Evolutionary conservation across 2,888 invertebrate genomes (phyloP).

Genomic region (Cepaea hortensis): DNA sequence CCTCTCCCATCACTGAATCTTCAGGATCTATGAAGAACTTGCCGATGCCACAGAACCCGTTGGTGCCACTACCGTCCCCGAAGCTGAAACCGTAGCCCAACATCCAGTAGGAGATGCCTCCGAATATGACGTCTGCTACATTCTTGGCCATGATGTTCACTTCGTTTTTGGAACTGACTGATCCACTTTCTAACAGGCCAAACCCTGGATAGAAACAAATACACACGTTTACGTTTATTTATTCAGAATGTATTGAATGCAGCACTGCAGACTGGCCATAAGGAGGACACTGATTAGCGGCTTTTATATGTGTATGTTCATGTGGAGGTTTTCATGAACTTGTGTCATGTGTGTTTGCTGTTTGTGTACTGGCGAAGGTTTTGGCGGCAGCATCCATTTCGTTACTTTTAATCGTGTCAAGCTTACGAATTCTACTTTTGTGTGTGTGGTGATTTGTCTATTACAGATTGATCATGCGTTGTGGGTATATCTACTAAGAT

Average conservation of each 20-base stretch:
- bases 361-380: too few species aligned
- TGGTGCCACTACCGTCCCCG: conserved; percentile 80
- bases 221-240: not conserved
- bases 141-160: conserved; percentile 99
- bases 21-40: conserved; percentile 86
- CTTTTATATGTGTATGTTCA: too few species aligned
- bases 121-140: conserved; percentile 92
- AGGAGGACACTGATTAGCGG: not conserved
- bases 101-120: conserved; percentile 95
- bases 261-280: not conserved
- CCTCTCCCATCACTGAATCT: conserved; percentile 84
- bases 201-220: conserved; percentile 82
- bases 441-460: too few species aligned
- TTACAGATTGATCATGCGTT: too few species aligned
- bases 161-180: conserved; percentile 88
- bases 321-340: too few species aligned
- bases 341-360: too few species aligned
- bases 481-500: too few species aligned
- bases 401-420: too few species aligned
- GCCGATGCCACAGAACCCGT: conserved; percentile 89
- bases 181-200: conserved; percentile 94
- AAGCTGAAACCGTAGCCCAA: conserved; percentile 95
- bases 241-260: not conserved
- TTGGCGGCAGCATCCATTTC: too few species aligned
- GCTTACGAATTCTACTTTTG: too few species aligned